phyloP scores from a whole-genome alignment of 37 sponge, comb jelly and placozoan species.

The Diacarnus erythraeanus region DNA sequence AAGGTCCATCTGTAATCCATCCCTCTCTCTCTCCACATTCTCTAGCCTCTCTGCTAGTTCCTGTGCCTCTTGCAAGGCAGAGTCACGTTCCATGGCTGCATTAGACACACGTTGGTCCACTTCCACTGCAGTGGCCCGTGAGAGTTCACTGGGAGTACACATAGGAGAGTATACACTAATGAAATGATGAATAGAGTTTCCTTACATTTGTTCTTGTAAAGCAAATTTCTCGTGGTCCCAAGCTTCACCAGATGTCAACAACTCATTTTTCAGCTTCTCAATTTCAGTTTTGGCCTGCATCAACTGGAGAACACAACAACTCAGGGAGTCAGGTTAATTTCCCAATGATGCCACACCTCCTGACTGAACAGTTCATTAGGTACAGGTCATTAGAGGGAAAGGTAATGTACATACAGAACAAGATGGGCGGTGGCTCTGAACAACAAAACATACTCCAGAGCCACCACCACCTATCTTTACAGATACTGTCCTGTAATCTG shows the following conservation, averaged over 20 bases:
- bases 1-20: conserved; percentile 24
- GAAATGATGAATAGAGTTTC: not conserved
- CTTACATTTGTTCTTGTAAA: conserved; percentile 42
- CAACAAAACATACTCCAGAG: too few species aligned
- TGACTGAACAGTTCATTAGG: too few species aligned
- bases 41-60: conserved; percentile 38
- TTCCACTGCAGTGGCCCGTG: conserved; percentile 12
- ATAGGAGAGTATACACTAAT: not conserved
- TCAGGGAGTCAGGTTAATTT: too few species aligned
- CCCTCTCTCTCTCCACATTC: conserved; percentile 24
- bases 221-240: conserved; percentile 33
- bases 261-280: conserved; percentile 13
- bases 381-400: too few species aligned
- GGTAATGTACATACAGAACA: too few species aligned
- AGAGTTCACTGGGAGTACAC: conserved; percentile 25
- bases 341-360: too few species aligned
- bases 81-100: conserved; percentile 29
- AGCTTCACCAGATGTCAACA: not conserved
- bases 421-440: too few species aligned
- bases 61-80: conserved; percentile 41
- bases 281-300: conserved; percentile 6
- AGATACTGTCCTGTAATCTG: too few species aligned
- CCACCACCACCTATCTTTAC: too few species aligned
- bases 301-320: conserved; percentile 16
- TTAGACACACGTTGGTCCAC: not conserved